A percentile compares a stretch with the other conserved stretches of the same genome.
Conservation (phyloP, 1,140 invertebrate species). For the Anoplolepis gracilipes region DNA sequence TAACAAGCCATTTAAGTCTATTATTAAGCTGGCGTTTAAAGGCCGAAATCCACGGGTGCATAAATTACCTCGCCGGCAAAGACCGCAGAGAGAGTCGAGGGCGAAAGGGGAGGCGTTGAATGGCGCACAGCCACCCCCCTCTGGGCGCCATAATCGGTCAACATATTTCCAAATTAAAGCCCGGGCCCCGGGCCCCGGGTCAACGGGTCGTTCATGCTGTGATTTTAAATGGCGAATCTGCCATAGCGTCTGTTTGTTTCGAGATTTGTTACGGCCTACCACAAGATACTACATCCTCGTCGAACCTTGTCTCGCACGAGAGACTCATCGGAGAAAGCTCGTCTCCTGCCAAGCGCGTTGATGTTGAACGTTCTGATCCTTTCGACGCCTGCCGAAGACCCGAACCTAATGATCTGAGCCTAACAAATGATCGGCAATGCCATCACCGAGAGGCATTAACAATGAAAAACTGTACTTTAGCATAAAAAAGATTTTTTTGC, state of each 20-base stretch:
- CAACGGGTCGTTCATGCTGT: constrained; percentile 74
- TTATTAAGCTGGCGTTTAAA: constrained; percentile 80
- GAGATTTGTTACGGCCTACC: constrained; percentile 77
- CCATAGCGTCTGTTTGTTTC: constrained; percentile 74
- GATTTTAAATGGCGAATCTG: constrained; percentile 79
- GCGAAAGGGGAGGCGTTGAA: constrained; percentile 32
- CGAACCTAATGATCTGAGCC: constrained; percentile 67
- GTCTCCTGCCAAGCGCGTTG: constrained; percentile 25
- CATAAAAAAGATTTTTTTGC: not conserved
- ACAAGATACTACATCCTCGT: constrained; percentile 16
- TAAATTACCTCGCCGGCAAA: constrained; percentile 73
- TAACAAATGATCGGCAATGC: constrained; percentile 72
- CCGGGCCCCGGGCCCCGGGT: constrained; percentile 62
- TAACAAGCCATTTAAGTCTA: constrained; percentile 82
- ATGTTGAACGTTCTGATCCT: constrained; percentile 58
- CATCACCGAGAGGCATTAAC: constrained; percentile 61
- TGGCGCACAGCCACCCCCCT: constrained; percentile 68
- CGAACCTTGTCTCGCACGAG: no score
- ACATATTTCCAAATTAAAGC: constrained; percentile 80
- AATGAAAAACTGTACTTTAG: not conserved
- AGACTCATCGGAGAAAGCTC: constrained; percentile 2
- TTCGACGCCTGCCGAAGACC: constrained; percentile 67
- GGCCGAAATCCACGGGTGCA: constrained; percentile 72
- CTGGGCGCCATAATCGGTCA: constrained; percentile 77
- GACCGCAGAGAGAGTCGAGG: not conserved